phyloP scores from a whole-genome alignment of 2,113 vertebrate genomes.

The Pyxicephalus adspersus region DNA sequence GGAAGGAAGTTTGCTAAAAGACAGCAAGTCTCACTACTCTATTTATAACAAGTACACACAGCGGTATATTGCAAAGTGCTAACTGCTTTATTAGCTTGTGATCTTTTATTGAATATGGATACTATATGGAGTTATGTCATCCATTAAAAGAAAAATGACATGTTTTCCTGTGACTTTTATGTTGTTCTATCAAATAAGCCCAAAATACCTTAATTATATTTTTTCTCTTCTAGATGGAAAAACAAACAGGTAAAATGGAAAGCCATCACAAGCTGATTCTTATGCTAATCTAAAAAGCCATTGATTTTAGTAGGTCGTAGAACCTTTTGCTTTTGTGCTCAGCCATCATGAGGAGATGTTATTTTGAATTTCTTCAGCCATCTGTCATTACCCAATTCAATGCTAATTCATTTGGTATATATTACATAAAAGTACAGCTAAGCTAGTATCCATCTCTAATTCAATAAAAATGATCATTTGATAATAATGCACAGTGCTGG shows the following conservation, averaged over 20 bases:
- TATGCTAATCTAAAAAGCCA: slow-evolving; percentile 26
- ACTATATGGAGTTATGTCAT: neutral
- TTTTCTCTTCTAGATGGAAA: neutral
- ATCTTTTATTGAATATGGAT: too few species aligned
- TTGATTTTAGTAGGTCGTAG: slow-evolving; percentile 29
- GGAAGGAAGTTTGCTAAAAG: too few species aligned
- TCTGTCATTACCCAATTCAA: slow-evolving; percentile 55
- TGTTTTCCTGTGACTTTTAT: neutral
- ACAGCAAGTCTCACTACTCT: too few species aligned
- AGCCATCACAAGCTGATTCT: neutral
- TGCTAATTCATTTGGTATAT: slow-evolving; percentile 58
- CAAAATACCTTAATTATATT: neutral
- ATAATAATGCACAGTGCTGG: slow-evolving; percentile 59
- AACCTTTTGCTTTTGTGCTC: slow-evolving; percentile 45
- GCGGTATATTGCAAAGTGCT: too few species aligned
- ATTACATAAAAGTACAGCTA: slow-evolving; percentile 57
- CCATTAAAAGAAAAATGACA: neutral
- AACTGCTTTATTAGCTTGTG: too few species aligned
- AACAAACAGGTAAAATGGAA: neutral
- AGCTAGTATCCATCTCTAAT: slow-evolving; percentile 61
- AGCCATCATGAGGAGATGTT: slow-evolving; percentile 48
- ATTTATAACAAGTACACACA: too few species aligned
- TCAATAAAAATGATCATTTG: slow-evolving; percentile 63
- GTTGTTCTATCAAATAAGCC: neutral
- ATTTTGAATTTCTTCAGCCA: slow-evolving; percentile 49